These are phyloP conservation scores for Tragopan temminckii DNA, from an alignment of 2,797 vertebrate genomes.

Conservation along the genomic window DNA sequence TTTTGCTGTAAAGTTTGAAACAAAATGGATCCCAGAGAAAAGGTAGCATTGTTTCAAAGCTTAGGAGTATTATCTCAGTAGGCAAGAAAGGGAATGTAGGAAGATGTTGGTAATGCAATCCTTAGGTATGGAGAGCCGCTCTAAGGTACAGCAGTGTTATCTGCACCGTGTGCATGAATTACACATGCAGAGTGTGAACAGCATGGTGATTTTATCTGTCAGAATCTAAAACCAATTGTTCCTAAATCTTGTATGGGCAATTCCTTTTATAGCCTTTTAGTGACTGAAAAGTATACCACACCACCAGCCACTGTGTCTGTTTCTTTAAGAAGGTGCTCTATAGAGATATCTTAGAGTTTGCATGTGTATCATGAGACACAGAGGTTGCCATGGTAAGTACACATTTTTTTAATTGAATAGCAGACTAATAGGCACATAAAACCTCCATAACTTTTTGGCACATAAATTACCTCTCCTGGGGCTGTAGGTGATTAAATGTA, in stretches of 20 bases:
- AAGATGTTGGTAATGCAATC: not conserved
- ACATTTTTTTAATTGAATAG: constrained; percentile 81
- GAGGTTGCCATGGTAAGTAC: constrained; percentile 74
- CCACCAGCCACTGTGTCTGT: not conserved
- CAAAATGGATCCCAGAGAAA: not conserved
- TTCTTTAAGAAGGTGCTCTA: constrained; percentile 74
- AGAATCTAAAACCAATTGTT: not conserved
- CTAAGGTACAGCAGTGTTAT: not conserved
- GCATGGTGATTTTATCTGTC: not conserved
- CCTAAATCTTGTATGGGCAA: constrained; percentile 3
- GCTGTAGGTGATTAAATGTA: constrained; percentile 74
- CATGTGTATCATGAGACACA: constrained; percentile 55
- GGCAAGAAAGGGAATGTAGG: not conserved
- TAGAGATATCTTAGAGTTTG: constrained; percentile 68
- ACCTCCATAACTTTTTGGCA: constrained; percentile 74
- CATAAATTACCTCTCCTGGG: constrained; percentile 75
- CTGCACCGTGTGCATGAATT: fast-evolving
- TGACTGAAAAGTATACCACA: not conserved
- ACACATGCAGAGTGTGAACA: not conserved
- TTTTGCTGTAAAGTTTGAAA: not conserved
- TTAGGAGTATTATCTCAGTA: not conserved
- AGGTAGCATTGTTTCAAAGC: not conserved
- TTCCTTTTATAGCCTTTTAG: not conserved
- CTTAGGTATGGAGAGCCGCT: not conserved
- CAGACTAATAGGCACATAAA: constrained; percentile 81